phyloP scores from a whole-genome alignment of 2,797 vertebrate species.

The Cichlasoma orientale region DNA sequence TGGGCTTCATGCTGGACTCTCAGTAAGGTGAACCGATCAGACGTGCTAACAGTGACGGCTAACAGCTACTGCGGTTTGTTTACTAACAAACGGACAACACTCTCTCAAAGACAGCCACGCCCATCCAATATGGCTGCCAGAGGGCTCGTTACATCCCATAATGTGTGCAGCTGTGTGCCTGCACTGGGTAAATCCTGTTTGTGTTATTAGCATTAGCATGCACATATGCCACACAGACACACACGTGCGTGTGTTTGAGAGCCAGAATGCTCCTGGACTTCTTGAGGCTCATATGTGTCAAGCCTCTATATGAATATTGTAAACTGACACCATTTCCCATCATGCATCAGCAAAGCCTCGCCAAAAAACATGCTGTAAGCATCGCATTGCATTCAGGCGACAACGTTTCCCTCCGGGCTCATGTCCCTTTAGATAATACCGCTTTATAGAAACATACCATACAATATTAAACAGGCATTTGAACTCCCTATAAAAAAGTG shows the following conservation, averaged over 20 bases:
- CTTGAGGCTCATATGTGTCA: slow-evolving; percentile 26
- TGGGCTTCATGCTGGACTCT: background rate
- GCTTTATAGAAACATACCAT: slow-evolving; percentile 62
- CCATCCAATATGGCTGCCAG: background rate
- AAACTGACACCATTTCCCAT: slow-evolving; percentile 55
- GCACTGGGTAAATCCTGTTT: background rate
- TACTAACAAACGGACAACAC: background rate
- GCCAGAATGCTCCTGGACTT: slow-evolving; percentile 29
- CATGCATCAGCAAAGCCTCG: slow-evolving; percentile 61
- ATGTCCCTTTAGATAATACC: slow-evolving; percentile 33
- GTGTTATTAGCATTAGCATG: slow-evolving; percentile 50
- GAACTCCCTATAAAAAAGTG: slow-evolving; percentile 78
- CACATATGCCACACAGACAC: slow-evolving; percentile 38
- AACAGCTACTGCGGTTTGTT: background rate
- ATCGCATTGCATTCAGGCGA: slow-evolving; percentile 18
- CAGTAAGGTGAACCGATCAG: background rate
- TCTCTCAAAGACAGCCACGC: background rate
- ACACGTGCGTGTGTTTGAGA: slow-evolving; percentile 18
- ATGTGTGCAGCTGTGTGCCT: background rate
- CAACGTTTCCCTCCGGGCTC: background rate
- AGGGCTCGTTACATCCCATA: background rate
- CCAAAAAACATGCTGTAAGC: slow-evolving; percentile 50
- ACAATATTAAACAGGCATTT: slow-evolving; percentile 72
- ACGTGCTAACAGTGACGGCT: background rate
- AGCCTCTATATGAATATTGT: slow-evolving; percentile 47